phyloP scores from a whole-genome alignment of 30 jellyfish, hydroid and myxozoan genomes.

The Chrysaora quinquecirrha region DNA sequence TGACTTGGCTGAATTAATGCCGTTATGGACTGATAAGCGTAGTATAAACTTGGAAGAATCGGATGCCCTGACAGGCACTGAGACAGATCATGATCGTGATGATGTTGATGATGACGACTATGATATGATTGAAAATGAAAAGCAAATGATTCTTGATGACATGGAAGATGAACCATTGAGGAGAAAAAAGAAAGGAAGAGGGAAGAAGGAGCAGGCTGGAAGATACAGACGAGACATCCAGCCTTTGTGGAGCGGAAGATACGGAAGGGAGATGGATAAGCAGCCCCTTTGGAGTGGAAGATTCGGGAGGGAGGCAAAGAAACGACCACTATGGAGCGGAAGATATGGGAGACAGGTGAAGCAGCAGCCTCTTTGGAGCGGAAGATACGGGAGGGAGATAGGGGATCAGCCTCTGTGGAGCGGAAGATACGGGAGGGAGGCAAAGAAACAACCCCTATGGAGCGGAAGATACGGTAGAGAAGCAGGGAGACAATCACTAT shows the following conservation, averaged over 20 bases:
- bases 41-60: no score
- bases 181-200: background rate
- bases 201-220: constrained; percentile 7
- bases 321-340: constrained; percentile 28
- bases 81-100: background rate
- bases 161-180: background rate
- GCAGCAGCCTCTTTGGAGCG: background rate
- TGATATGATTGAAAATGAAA: no score
- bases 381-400: constrained; percentile 5
- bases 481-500: constrained; percentile 8
- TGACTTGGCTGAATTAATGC: no score
- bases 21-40: no score
- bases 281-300: background rate
- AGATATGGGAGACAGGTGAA: constrained; percentile 18
- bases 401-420: constrained; percentile 42
- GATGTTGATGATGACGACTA: background rate
- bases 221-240: constrained; percentile 12
- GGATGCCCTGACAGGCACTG: no score
- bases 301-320: background rate
- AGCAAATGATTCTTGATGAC: no score
- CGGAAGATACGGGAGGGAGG: constrained; percentile 20
- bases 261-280: background rate
- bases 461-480: constrained; percentile 35
- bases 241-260: constrained; percentile 34
- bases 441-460: constrained; percentile 25